Evolutionary conservation across 2,888 invertebrate genomes (phyloP).

Genomic region (Nudaria mundana): DNA sequence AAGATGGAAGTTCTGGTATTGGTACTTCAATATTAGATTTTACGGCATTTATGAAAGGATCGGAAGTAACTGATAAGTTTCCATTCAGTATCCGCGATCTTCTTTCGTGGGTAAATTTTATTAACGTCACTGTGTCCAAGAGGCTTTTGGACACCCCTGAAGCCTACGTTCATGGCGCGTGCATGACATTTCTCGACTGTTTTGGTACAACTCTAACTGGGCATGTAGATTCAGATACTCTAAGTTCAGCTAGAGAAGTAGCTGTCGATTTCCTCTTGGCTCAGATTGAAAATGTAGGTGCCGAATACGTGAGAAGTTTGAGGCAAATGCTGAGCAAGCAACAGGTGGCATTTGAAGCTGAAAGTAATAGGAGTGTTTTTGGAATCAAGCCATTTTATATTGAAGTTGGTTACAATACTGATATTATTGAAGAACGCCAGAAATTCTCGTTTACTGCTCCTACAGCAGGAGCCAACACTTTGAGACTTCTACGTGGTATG

Average conservation of each 20-base stretch:
- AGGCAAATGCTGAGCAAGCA: slow-evolving; percentile 54
- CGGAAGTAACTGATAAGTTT: slow-evolving; percentile 88
- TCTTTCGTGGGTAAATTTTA: slow-evolving; percentile 95
- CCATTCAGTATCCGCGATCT: slow-evolving; percentile 95
- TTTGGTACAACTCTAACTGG: slow-evolving; percentile 92
- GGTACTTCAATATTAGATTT: slow-evolving; percentile 90
- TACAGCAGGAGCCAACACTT: slow-evolving; percentile 90
- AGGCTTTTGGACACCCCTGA: slow-evolving; percentile 74
- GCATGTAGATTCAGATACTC: slow-evolving; percentile 81
- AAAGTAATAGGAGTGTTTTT: slow-evolving; percentile 71
- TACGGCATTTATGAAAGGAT: slow-evolving; percentile 87
- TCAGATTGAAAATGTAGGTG: slow-evolving; percentile 71
- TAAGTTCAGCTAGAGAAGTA: slow-evolving; percentile 64
- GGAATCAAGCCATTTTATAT: slow-evolving; percentile 91
- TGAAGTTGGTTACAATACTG: slow-evolving; percentile 64
- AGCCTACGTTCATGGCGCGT: slow-evolving; percentile 94
- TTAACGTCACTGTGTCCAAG: slow-evolving; percentile 83
- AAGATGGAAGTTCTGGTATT: slow-evolving; percentile 79
- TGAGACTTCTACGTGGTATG: slow-evolving; percentile 92
- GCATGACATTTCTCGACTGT: slow-evolving; percentile 94
- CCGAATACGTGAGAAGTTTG: slow-evolving; percentile 53
- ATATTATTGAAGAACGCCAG: slow-evolving; percentile 39
- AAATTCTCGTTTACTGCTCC: slow-evolving; percentile 88
- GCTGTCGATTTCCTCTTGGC: slow-evolving; percentile 81
- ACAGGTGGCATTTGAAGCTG: slow-evolving; percentile 55